A percentile compares a stretch with the other conserved stretches of the same genome.
These are phyloP conservation scores for Brachionichthys hirsutus DNA, from an alignment of 2,113 vertebrate species.

Conservation along the genomic window DNA sequence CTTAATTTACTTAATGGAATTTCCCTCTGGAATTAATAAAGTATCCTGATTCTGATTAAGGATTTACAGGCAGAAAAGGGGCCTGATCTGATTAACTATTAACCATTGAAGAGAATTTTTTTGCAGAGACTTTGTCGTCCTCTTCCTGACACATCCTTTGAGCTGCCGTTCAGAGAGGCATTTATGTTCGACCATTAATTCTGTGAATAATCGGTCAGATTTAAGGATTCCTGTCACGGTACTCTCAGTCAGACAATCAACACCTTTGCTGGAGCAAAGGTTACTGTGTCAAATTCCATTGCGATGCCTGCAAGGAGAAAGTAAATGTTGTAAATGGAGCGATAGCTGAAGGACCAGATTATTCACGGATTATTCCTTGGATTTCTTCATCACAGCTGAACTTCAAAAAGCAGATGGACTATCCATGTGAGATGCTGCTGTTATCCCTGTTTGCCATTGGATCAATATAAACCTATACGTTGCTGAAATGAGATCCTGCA, in stretches of 20 bases:
- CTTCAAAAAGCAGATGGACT: slow-evolving; percentile 24
- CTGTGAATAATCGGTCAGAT: slow-evolving; percentile 41
- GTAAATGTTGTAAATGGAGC: no score
- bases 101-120: neutral
- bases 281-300: no score
- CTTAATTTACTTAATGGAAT: neutral
- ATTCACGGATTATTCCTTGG: neutral
- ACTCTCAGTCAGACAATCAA: slow-evolving; percentile 30
- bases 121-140: slow-evolving; percentile 3
- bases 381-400: slow-evolving; percentile 15
- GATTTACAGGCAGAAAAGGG: neutral
- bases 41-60: no score
- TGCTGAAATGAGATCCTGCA: slow-evolving; percentile 19
- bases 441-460: slow-evolving; percentile 19
- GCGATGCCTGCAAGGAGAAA: no score
- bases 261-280: slow-evolving; percentile 17
- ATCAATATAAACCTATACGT: slow-evolving; percentile 20
- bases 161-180: slow-evolving; percentile 12
- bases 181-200: slow-evolving; percentile 41
- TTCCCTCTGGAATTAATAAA: no score
- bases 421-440: slow-evolving; percentile 22
- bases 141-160: slow-evolving; percentile 7
- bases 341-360: slow-evolving; percentile 4
- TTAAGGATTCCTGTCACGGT: slow-evolving; percentile 45
- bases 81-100: neutral